Evolutionary conservation across 2,113 vertebrate species (phyloP), one percentile per base, ranked within the genome.

Genomic region (Petrocephalus microphthalmus): DNA sequence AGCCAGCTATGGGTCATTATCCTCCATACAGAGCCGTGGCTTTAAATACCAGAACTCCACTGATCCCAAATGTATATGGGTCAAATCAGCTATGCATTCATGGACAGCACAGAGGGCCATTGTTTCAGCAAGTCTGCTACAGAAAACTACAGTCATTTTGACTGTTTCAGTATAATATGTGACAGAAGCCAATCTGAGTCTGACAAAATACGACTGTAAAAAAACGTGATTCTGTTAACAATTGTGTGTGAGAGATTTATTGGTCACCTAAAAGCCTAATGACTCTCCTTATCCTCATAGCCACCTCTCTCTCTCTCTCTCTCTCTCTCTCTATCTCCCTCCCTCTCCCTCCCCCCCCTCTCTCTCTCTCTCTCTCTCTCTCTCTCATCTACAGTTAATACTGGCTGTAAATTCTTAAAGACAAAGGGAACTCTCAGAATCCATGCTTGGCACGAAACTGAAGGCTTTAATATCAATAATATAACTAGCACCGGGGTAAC

Each of bases 401-500:
- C 45, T 85, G 84, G 51, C 52, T 85, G 83, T 51, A 85, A 85
- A 54, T 33, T 52, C 49, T 56, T 53, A 85, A 54, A 52, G 25
- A 53, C 25, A 85, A 85, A 85, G 45, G 78, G 22, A 78, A 78
- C 33, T 83, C 37, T 83, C 81, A 49, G 45, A 83, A 49, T 49
- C 22, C 45, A 83, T n/a, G 45, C 81, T 49, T 83, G 81, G 45
- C 81, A 49, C 20, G n/a, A 10, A 45, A 47, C 45, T 83, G 81
- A 20, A 47, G 15, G 52, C 52, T 54, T 33, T 54, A 53, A 54
- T 51, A 85, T 85, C 84, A 85, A 85, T 22, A 54, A 54, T 51
- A 54, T 56, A 33, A 85, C n/a, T 85, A 85, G 15, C 52, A 54
- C 52, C 10, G 52, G 37, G 51, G 84, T 85, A 85, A 85, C 84